Evolutionary conservation across 2,888 invertebrate species (phyloP).

Genomic region (Meteorus cinctellus): DNA sequence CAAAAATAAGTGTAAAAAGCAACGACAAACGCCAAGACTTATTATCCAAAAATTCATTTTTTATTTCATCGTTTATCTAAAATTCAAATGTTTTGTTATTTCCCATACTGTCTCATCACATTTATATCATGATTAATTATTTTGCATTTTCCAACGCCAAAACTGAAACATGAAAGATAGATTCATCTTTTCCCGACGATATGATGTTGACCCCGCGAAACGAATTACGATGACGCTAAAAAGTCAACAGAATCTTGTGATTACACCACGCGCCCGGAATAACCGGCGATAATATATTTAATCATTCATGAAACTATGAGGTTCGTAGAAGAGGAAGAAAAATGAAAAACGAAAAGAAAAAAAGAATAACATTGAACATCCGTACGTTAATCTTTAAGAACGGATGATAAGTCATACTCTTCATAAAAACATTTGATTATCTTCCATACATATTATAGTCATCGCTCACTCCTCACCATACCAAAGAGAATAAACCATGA

Average conservation of each 20-base stretch:
- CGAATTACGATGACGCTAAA: neutral
- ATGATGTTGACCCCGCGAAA: neutral
- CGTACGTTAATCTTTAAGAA: neutral
- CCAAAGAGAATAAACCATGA: neutral
- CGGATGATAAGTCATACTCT: neutral
- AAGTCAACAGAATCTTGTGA: neutral
- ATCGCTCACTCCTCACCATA: neutral
- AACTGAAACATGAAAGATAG: neutral
- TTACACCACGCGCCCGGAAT: neutral
- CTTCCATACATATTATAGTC: neutral
- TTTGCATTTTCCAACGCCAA: neutral
- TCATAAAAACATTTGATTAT: neutral
- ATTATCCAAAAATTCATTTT: neutral
- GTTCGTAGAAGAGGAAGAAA: neutral
- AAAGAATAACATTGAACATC: neutral
- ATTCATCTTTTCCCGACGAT: neutral
- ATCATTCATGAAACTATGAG: neutral
- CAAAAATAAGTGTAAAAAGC: neutral
- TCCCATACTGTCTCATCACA: neutral
- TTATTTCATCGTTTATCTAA: neutral
- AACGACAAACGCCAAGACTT: neutral
- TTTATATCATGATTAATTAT: neutral
- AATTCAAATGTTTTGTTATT: neutral
- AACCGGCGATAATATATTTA: neutral
- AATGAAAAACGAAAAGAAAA: neutral